Base-by-base conservation (phyloP, 2,797 vertebrate species). In the Orientallactaga sibirica region DNA sequence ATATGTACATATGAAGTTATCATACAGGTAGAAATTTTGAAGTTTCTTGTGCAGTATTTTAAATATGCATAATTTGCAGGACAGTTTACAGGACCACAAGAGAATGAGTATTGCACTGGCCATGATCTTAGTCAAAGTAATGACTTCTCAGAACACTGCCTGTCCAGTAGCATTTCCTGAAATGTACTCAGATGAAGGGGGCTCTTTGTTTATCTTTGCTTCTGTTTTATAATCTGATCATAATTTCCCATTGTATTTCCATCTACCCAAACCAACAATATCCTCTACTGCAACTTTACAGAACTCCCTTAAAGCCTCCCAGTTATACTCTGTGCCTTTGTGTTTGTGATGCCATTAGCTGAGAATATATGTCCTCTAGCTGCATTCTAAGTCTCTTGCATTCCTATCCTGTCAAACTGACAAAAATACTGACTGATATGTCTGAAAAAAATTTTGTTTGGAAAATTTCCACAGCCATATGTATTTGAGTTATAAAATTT, bases 201-300 rank as follows among this genome's bases (percentile, higher is more conserved):
- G 78, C 77, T 84, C 94, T 94, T 87, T 37, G 78, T 68, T 27
- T 29, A 16, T 52, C 88, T 86, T 96, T 94, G 83, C n/a, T 84
- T 67, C 48, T 4, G 61, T 5, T 90, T 90, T 94, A 7, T 92
- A 74, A 48, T 74, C 68, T 88, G 41, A 78, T 8, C 52, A 33
- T 4, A 76, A 7, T 87, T 94, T 83, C 15, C 16, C 68, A 7
- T 75, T 37, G 88, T 67, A 79, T 22, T 81, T 73, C 15, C 12
- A 61, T 82, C 66, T 91, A 41, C 41, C 16, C 71, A 89, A 91
- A 86, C 19, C 16, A 67, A 81, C 8, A 88, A 1, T 58, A 73
- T 76, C 41, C 11, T 80, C 33, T 70, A 41, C n/a, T 75, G 7
- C 64, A 81, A 58, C 55, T 81, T 95, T 27, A 83, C 37, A 80